Evolutionary conservation across 2,113 vertebrate species (phyloP), one percentile per base, ranked within the genome.

Genomic region (Odobenus rosmarus): DNA sequence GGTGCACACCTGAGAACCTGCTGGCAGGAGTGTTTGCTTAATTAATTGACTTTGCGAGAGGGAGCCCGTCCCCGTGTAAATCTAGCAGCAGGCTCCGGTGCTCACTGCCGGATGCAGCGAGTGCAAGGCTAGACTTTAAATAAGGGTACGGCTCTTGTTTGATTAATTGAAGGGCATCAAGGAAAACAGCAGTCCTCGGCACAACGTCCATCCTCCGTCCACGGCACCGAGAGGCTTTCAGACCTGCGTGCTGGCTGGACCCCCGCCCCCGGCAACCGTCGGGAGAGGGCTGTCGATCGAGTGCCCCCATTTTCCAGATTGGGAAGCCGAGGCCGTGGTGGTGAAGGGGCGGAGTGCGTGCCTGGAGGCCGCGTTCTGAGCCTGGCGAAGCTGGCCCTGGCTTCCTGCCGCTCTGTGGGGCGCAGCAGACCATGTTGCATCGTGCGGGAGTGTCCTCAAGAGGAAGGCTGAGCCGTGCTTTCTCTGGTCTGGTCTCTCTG

Each of bases 71-170:
- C 97, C 96, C 92, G 71, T 91, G 98, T 98, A 97, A 98, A 98
- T 97, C 98, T 84, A 89, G 93, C 97, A 85, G 93, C 96, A n/a
- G 98, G 96, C 93, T 67, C 90, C 12, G 90, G 98, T 94, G 97
- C 98, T 96, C 85, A 94, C 98, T 97, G 98, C 97, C 95, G 94
- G 98, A 97, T 64, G 93, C 95, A 16, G 96, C 49, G 82, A 77
- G 97, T 88, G 98, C 98, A 98, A 99, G 98, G 98, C 98, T 98
- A 98, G 99, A 98, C 99, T 99, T 99, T 99, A 99, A 99, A 99
- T 99, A 99, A 99, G 99, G 98, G 98, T 98, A 98, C 95, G 97
- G 98, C 98, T 98, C 97, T 98, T 94, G 97, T 97, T 97, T 99
- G 98, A 99, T 99, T 99, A 99, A 99, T 99, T 99, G 98, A 99